Conservation (phyloP, 2,113 vertebrate species). For the Shinisaurus crocodilurus region DNA sequence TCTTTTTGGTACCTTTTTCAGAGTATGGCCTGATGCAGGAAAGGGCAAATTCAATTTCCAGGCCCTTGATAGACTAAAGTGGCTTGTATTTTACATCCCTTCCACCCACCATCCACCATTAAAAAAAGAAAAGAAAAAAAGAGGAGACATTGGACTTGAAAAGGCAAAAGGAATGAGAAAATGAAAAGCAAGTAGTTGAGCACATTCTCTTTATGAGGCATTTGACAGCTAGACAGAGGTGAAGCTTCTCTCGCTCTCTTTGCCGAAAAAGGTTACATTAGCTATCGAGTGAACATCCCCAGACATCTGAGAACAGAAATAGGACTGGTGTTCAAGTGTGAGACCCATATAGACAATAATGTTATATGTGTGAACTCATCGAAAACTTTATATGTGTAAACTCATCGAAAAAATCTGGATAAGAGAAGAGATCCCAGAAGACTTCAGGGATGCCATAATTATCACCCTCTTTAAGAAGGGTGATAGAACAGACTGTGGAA, state of each 20-base stretch:
- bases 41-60: constrained; percentile 54
- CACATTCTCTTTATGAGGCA: background rate
- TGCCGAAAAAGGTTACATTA: background rate
- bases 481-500: no score
- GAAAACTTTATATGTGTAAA: no score
- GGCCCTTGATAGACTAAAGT: constrained; percentile 55
- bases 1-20: no score
- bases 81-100: constrained; percentile 39
- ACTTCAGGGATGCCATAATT: no score
- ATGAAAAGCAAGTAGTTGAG: background rate
- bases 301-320: background rate
- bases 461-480: no score
- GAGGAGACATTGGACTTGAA: constrained; percentile 21
- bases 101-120: background rate
- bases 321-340: no score
- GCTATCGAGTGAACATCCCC: background rate
- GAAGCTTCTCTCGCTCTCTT: constrained; percentile 24
- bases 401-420: no score
- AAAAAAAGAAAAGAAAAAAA: constrained; percentile 3
- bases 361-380: no score
- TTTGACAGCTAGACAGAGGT: fast-evolving
- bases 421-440: no score
- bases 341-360: no score
- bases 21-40: constrained; percentile 23
- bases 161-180: constrained; percentile 16